Evolutionary conservation across 2,888 invertebrate genomes (phyloP).

Genomic region (Orchestes rusci): DNA sequence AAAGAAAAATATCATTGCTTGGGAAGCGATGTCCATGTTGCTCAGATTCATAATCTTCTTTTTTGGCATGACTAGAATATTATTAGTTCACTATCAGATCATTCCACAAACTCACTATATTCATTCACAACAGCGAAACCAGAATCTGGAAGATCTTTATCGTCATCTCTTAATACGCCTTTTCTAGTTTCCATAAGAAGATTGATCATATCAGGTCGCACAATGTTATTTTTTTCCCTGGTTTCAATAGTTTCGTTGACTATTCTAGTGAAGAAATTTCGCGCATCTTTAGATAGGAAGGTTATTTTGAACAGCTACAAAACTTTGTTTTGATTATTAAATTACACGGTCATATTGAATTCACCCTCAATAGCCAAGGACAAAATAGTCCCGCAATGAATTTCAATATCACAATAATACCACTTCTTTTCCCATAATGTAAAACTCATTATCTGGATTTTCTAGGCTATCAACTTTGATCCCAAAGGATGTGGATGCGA

Average conservation of each 20-base stretch:
- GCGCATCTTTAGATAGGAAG: constrained; percentile 7
- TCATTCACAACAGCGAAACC: constrained; percentile 36
- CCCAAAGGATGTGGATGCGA: constrained; percentile 37
- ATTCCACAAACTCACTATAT: no score
- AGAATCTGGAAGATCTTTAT: constrained; percentile 22
- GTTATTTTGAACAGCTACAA: constrained; percentile 12
- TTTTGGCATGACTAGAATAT: constrained; percentile 3
- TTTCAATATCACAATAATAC: constrained; percentile 3
- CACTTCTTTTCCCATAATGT: constrained; percentile 16
- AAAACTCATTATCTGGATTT: constrained; percentile 38
- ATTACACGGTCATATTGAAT: no score
- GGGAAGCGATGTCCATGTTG: constrained; percentile 51
- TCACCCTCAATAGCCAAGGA: constrained; percentile 9
- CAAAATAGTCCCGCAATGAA: constrained; percentile 1
- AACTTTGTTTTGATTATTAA: no score
- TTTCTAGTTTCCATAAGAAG: constrained; percentile 50
- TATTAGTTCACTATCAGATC: no score
- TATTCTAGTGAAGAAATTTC: constrained; percentile 29
- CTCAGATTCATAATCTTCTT: constrained; percentile 26
- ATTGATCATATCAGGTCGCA: constrained; percentile 46
- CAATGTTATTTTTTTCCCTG: constrained; percentile 30
- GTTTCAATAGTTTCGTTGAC: constrained; percentile 26
- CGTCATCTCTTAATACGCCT: constrained; percentile 32
- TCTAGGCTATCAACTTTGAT: constrained; percentile 49
- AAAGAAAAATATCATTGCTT: constrained; percentile 47